Evolutionary conservation across 1,140 invertebrate genomes (phyloP), one percentile per base, ranked within the genome.

Genomic region (Drosophila varians): DNA sequence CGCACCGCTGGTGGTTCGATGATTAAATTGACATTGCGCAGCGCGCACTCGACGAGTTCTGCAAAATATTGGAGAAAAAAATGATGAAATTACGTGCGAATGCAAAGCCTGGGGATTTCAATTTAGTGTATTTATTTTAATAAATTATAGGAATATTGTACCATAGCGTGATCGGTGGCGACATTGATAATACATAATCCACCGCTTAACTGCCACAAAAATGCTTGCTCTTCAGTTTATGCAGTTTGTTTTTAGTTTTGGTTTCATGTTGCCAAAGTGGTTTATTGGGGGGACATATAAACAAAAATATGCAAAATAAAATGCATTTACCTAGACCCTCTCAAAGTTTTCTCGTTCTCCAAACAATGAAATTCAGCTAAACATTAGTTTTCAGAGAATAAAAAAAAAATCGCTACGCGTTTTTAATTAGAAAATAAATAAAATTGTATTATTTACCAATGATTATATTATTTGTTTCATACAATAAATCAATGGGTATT

Each of bases 1-100:
- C 94, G 92, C 16, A 96, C 95, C 1, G 92, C 92, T 14, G 93
- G 65, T 23, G 93, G 93, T 55, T 93, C 90, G 19, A 93, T 92
- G 11, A 93, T 87, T 36, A 93, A 91, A 69, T 91, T 91, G 12
- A 93, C 92, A 89, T 93, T 92, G n/a, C 92, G 91, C 23, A 93
- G 66, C 25, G 89, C 80, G 38, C 89, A 75, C 14, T 86, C 78
- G 31, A 91, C 82, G 48, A 89, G 42, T 12, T 89, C 89, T 90
- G 75, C 9, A 79, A 82, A 58, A 68, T 31, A 11, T 40, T 45
- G 48, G 21, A 25, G 56, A 31, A 31, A 45, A 26, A 18, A 58
- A 5, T 49, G 66, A 64, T 42, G 53, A 23, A 53, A 75, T 68
- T 42, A 75, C 49, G 64, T 46, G 34, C 51, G 18, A 61, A 70